Evolutionary conservation across 1,140 invertebrate species (phyloP).

Genomic region (Caligus rogercresseyi): DNA sequence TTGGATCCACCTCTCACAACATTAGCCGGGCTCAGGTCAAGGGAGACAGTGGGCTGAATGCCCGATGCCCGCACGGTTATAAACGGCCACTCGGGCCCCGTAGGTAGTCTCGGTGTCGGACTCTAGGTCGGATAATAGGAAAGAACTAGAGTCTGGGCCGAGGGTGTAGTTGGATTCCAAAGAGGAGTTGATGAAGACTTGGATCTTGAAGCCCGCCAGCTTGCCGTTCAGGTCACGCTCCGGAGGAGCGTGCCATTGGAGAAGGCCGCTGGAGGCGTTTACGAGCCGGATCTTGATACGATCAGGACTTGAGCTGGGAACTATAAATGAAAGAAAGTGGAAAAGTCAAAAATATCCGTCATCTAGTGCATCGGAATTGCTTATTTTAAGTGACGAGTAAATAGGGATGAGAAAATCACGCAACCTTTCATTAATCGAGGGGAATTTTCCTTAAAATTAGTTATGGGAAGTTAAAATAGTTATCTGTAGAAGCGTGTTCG

Average conservation of each 20-base stretch:
- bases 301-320: slow-evolving; percentile 1
- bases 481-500: no score
- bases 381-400: no score
- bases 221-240: slow-evolving; percentile 3
- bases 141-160: not conserved
- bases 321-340: not conserved
- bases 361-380: no score
- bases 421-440: no score
- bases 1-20: not conserved
- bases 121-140: not conserved
- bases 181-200: not conserved
- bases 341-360: not conserved
- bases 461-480: no score
- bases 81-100: not conserved
- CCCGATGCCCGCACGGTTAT: slow-evolving; percentile 6
- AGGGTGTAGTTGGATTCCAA: slow-evolving; percentile 6
- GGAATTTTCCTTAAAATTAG: no score
- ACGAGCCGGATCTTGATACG: slow-evolving; percentile 8
- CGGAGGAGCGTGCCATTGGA: slow-evolving; percentile 2
- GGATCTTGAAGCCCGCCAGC: slow-evolving; percentile 4
- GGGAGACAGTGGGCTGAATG: not conserved
- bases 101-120: not conserved
- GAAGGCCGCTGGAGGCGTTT: not conserved
- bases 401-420: no score
- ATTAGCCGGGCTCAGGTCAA: not conserved